Evolutionary conservation across 2,888 invertebrate species (phyloP).

Genomic region (Polietes domitor): DNA sequence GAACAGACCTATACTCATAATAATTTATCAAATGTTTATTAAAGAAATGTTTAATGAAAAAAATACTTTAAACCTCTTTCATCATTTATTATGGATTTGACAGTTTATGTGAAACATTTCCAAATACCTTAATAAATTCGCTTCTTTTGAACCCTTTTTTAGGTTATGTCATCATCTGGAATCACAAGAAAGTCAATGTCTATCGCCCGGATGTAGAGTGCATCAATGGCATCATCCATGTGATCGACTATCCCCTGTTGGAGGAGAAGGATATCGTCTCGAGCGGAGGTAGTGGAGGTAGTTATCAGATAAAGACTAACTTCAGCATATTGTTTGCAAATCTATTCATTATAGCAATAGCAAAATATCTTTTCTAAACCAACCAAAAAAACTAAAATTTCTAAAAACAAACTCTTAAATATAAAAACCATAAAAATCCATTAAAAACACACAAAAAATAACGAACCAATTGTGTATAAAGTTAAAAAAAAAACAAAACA

Average conservation of each 20-base stretch:
- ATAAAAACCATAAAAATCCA: slow-evolving; percentile 51
- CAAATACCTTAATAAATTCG: too few species aligned
- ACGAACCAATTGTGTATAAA: slow-evolving; percentile 68
- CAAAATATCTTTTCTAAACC: slow-evolving; percentile 78
- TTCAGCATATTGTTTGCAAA: slow-evolving; percentile 80
- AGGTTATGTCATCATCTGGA: slow-evolving; percentile 94
- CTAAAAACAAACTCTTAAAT: slow-evolving; percentile 51
- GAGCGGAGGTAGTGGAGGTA: slow-evolving; percentile 74
- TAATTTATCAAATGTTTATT: too few species aligned
- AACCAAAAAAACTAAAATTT: slow-evolving; percentile 63
- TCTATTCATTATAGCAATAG: slow-evolving; percentile 80
- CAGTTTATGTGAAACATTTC: too few species aligned
- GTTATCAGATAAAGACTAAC: slow-evolving; percentile 79
- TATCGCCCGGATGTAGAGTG: slow-evolving; percentile 96
- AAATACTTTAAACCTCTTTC: too few species aligned
- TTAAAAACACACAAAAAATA: slow-evolving; percentile 47
- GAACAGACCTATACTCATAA: too few species aligned
- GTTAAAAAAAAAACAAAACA: slow-evolving; percentile 49
- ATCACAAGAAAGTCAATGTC: slow-evolving; percentile 90
- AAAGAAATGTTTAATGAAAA: too few species aligned
- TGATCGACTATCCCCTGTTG: slow-evolving; percentile 93
- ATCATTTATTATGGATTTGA: too few species aligned
- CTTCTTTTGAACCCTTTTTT: slow-evolving; percentile 75
- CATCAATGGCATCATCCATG: slow-evolving; percentile 97
- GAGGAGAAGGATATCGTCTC: slow-evolving; percentile 91